Evolutionary conservation across 2,797 vertebrate genomes (phyloP).

Genomic region (Tragopan temminckii): DNA sequence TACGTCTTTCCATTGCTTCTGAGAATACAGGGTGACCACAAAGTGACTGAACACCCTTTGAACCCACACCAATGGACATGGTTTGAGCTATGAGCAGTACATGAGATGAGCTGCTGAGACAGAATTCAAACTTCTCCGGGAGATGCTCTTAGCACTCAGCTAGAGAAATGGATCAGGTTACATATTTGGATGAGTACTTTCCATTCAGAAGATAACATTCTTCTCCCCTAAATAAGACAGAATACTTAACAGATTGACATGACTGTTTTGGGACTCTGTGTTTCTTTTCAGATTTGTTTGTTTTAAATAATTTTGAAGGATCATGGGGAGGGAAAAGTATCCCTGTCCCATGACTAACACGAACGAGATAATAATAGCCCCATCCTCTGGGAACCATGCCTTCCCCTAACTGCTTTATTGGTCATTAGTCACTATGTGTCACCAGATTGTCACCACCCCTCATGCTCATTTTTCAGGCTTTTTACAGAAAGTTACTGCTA

Average conservation of each 20-base stretch:
- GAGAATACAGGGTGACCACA: not conserved
- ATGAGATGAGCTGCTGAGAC: not conserved
- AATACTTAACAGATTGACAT: constrained; percentile 52
- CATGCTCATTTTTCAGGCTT: constrained; percentile 43
- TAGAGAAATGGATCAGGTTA: not conserved
- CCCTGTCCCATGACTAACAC: constrained; percentile 33
- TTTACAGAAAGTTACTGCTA: constrained; percentile 50
- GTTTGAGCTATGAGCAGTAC: not conserved
- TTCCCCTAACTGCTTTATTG: constrained; percentile 43
- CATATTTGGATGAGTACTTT: constrained; percentile 20
- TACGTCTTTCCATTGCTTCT: not conserved
- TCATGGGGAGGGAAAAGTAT: not conserved
- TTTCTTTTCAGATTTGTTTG: constrained; percentile 63
- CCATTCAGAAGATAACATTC: not conserved
- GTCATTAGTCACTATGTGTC: constrained; percentile 55
- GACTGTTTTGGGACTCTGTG: constrained; percentile 37
- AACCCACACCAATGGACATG: fast-evolving
- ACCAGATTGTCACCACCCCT: constrained; percentile 30
- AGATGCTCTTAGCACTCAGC: not conserved
- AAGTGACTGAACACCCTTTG: not conserved
- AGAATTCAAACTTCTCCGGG: not conserved
- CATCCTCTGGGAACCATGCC: constrained; percentile 55
- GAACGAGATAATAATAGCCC: constrained; percentile 52
- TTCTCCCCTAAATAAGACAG: constrained; percentile 16
- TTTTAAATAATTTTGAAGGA: constrained; percentile 23